These are phyloP conservation scores for Nesospiza acunhae DNA, from an alignment of 2,113 vertebrate species.

Conservation along the genomic window DNA sequence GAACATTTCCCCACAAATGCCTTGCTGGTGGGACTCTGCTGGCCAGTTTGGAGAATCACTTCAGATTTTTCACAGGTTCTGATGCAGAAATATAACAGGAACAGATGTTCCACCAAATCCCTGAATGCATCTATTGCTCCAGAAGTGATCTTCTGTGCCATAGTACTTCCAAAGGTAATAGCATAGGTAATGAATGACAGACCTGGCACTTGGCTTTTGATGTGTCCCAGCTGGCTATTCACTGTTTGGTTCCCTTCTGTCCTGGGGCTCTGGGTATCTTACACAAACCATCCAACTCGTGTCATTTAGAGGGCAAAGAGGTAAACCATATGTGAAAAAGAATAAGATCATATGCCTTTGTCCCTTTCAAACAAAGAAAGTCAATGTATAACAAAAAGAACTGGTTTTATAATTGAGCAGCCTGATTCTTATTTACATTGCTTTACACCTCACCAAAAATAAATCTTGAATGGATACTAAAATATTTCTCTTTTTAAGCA, in stretches of 20 bases:
- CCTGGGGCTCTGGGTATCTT: neutral
- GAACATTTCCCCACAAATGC: neutral
- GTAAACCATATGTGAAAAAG: constrained; percentile 45
- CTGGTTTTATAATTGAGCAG: neutral
- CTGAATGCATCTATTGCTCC: neutral
- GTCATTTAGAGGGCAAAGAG: constrained; percentile 43
- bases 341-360: neutral
- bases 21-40: neutral
- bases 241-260: constrained; percentile 17
- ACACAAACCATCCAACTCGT: neutral
- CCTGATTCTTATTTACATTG: neutral
- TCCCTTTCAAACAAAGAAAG: neutral
- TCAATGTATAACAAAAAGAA: neutral
- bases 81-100: neutral
- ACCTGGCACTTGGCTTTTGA: constrained; percentile 12
- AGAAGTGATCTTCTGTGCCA: neutral
- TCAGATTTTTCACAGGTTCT: neutral
- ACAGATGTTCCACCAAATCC: constrained; percentile 9
- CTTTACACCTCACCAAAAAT: neutral
- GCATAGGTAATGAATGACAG: neutral
- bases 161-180: neutral
- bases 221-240: constrained; percentile 5
- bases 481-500: neutral
- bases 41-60: neutral
- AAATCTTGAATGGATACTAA: neutral